Base-by-base conservation (phyloP, 2,797 vertebrate genomes). In the Tragopan temminckii region DNA sequence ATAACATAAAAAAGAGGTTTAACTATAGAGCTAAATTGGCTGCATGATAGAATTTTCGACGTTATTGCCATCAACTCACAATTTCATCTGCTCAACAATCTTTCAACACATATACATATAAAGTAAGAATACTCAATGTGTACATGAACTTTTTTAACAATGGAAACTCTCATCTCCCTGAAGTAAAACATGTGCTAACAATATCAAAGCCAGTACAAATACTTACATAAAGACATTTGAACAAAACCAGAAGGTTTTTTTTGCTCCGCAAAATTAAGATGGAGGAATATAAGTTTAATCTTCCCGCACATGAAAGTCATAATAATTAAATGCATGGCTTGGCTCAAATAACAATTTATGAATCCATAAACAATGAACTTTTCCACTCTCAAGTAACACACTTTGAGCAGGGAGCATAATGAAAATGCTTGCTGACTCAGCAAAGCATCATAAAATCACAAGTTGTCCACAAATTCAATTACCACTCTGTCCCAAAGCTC, bases 271-370 rank as follows among this genome's bases (percentile, higher is more conserved):
- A 45, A 4, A 64, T 19, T 25, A 83, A 55, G 2, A 1, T 2
- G 33, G 14, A 72, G 7, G 0, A 57, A 36, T 14, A n/a, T 19
- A 6, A 36, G 2, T n/a, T 79, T 62, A 77, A 59, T 12, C 9
- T 70, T 38, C 38, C 69, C 0, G 0, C 21, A 16, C 27, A 23
- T 9, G 12, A 53, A 31, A 81, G 9, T 7, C 1, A 0, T 2
- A 0, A 42, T 1, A 71, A 15, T 67, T 48, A 82, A 74, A 80
- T 59, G 14, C 25, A n/a, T 0, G 1, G 13, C 13, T 74, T 29
- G 3, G 3, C 31, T 90, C 20, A 82, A 88, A 46, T 45, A 8
- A 67, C 78, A 68, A 27, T 1, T 4, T 25, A 15, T 2, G 17
- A 20, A 38, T 2, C 29, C 9, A 35, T 6, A 85, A 62, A n/a